Percentiles rank a stretch among this genome's conserved stretches.
phyloP scores from a whole-genome alignment of 2,888 invertebrate species.

The Rhingia campestris region DNA sequence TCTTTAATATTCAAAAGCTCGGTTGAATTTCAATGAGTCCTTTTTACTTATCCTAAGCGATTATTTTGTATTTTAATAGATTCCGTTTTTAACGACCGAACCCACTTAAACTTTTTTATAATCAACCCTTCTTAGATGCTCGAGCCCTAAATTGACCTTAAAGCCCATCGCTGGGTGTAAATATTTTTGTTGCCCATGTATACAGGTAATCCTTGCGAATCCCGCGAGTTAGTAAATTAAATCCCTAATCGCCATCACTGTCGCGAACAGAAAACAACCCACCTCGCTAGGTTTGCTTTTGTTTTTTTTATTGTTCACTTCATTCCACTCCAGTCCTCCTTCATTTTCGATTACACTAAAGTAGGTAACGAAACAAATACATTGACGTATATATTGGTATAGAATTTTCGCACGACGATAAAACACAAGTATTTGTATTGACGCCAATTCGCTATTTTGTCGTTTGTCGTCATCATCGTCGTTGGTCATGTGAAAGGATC shows the following conservation, averaged over 20 bases:
- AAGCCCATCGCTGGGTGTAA: neutral
- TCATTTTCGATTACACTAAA: slow-evolving; percentile 47
- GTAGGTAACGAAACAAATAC: neutral
- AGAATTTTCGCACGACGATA: slow-evolving; percentile 58
- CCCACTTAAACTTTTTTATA: slow-evolving; percentile 10
- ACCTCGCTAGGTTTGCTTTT: neutral
- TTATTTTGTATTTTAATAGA: slow-evolving; percentile 42
- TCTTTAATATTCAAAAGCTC: slow-evolving; percentile 21
- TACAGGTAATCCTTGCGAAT: slow-evolving; percentile 13
- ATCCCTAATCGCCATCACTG: slow-evolving; percentile 38
- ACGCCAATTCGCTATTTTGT: slow-evolving; percentile 15
- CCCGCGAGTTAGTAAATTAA: slow-evolving; percentile 44
- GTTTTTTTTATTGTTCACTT: slow-evolving; percentile 30
- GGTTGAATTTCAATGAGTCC: too few relatives aligned
- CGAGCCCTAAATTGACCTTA: slow-evolving; percentile 16
- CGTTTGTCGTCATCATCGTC: slow-evolving; percentile 6
- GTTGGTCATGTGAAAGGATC: slow-evolving; percentile 40
- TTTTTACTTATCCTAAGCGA: slow-evolving; percentile 1
- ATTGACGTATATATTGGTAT: slow-evolving; percentile 14
- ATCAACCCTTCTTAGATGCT: slow-evolving; percentile 10
- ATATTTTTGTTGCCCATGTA: neutral
- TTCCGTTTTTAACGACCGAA: slow-evolving; percentile 30
- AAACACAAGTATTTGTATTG: slow-evolving; percentile 46
- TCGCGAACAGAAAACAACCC: slow-evolving; percentile 36
- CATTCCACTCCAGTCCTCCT: slow-evolving; percentile 53